These are phyloP conservation scores for Microctonus brassicae DNA, from an alignment of 2,888 invertebrate species.

Conservation along the genomic window DNA sequence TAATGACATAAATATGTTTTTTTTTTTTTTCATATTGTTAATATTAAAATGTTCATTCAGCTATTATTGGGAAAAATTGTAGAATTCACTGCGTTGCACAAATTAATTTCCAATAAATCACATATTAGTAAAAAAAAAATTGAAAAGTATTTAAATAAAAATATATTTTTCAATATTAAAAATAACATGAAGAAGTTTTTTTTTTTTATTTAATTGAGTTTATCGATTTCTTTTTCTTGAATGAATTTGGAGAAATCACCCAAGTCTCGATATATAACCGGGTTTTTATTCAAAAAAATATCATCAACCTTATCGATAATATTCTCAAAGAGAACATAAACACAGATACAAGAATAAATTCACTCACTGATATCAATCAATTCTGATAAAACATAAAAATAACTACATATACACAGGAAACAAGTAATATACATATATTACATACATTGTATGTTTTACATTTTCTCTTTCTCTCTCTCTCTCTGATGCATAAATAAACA, in stretches of 20 bases:
- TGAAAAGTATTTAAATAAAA: too few species aligned
- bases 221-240: too few species aligned
- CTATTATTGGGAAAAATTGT: neutral
- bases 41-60: slow-evolving; percentile 17
- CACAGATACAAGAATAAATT: neutral
- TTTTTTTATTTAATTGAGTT: too few species aligned
- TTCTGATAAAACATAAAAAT: neutral
- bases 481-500: too few species aligned
- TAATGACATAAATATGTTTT: neutral
- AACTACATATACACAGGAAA: neutral
- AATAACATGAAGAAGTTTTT: too few species aligned
- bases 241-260: too few species aligned
- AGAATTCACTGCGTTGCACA: neutral
- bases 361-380: neutral
- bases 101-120: neutral
- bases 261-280: too few species aligned
- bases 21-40: neutral
- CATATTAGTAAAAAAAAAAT: neutral
- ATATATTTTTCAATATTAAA: too few species aligned
- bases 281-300: too few species aligned
- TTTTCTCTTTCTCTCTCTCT: too few species aligned
- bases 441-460: neutral
- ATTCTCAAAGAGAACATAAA: neutral
- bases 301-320: slow-evolving; percentile 23
- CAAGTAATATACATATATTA: neutral